Conservation (phyloP, 1,140 invertebrate genomes). For the Drosophila repleta region DNA sequence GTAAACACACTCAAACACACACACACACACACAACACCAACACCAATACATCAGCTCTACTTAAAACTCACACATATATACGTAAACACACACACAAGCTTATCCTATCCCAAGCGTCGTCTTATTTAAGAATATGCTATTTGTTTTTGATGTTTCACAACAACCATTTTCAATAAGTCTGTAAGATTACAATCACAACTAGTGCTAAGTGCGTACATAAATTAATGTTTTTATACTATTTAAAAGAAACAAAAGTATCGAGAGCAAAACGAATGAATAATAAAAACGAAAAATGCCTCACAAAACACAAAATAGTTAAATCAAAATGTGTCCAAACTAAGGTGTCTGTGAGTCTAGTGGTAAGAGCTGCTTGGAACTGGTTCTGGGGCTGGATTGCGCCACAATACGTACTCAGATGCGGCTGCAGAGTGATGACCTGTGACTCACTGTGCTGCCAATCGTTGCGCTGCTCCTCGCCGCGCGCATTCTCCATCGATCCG, state of each 20-base stretch:
- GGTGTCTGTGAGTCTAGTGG: not conserved
- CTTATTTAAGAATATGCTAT: constrained; percentile 57
- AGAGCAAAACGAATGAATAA: constrained; percentile 23
- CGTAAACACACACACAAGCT: constrained; percentile 31
- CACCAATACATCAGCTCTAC: constrained; percentile 39
- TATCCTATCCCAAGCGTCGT: constrained; percentile 13
- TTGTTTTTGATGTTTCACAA: constrained; percentile 66
- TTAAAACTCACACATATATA: constrained; percentile 29
- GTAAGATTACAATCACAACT: constrained; percentile 78
- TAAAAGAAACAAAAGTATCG: constrained; percentile 24
- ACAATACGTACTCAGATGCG: constrained; percentile 84
- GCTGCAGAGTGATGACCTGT: constrained; percentile 83
- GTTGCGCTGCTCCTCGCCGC: constrained; percentile 88
- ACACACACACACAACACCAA: constrained; percentile 11
- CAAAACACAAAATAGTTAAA: constrained; percentile 15
- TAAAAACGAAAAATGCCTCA: constrained; percentile 30
- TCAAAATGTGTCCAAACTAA: constrained; percentile 22
- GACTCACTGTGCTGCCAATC: constrained; percentile 93
- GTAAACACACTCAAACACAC: constrained; percentile 34
- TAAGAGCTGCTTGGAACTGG: constrained; percentile 24
- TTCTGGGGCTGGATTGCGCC: constrained; percentile 68
- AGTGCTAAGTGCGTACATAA: constrained; percentile 74
- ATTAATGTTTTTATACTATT: constrained; percentile 69
- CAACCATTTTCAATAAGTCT: constrained; percentile 71
- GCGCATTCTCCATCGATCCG: constrained; percentile 86